Conservation (phyloP, 2,888 invertebrate species). For the Endomychus coccineus region DNA sequence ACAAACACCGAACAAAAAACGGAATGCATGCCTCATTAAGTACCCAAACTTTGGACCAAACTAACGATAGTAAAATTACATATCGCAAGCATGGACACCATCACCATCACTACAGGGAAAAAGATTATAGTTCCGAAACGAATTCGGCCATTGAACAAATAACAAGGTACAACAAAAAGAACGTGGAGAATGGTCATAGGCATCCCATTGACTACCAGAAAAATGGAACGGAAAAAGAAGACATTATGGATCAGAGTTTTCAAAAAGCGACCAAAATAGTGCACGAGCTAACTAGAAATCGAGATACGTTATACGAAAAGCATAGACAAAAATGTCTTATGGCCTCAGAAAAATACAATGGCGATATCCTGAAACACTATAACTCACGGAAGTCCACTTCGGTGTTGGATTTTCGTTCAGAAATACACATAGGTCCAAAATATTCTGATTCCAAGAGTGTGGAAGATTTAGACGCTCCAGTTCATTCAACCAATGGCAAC, state of each 20-base stretch:
- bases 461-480: slow-evolving; percentile 43
- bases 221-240: slow-evolving; percentile 29
- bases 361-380: slow-evolving; percentile 41
- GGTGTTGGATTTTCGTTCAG: slow-evolving; percentile 50
- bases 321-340: slow-evolving; percentile 40
- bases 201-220: slow-evolving; percentile 27
- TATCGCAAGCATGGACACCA: slow-evolving; percentile 34
- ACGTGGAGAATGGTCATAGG: slow-evolving; percentile 23
- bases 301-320: slow-evolving; percentile 36
- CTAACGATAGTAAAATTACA: slow-evolving; percentile 28
- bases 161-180: slow-evolving; percentile 27
- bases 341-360: slow-evolving; percentile 41
- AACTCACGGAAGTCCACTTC: slow-evolving; percentile 52
- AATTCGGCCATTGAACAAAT: slow-evolving; percentile 49
- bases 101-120: slow-evolving; percentile 36
- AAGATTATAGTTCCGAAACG: slow-evolving; percentile 54
- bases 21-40: slow-evolving; percentile 43
- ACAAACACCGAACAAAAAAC: slow-evolving; percentile 36
- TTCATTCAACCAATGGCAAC: slow-evolving; percentile 43
- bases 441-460: slow-evolving; percentile 34
- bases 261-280: slow-evolving; percentile 42
- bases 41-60: slow-evolving; percentile 47
- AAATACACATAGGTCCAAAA: slow-evolving; percentile 37
- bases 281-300: slow-evolving; percentile 37
- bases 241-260: slow-evolving; percentile 40